Evolutionary conservation across 1,140 invertebrate species (phyloP).

Genomic region (Nasonia vitripennis): DNA sequence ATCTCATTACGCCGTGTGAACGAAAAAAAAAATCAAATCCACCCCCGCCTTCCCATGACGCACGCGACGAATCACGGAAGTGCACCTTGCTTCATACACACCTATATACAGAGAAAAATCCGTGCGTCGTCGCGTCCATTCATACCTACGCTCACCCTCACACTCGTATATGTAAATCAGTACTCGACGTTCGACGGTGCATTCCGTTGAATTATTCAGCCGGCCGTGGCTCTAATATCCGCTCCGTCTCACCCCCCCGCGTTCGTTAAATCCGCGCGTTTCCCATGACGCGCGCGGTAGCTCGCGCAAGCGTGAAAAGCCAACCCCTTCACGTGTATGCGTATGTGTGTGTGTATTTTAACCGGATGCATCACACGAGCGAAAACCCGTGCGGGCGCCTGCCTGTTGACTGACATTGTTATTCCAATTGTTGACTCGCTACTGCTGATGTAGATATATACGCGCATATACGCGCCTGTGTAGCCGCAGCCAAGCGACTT

Average conservation of each 20-base stretch:
- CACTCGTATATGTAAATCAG: conserved; percentile 59
- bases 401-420: conserved; percentile 16
- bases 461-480: no score
- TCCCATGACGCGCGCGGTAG: conserved; percentile 55
- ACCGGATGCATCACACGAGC: background rate
- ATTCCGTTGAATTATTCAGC: conserved; percentile 62
- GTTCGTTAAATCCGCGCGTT: conserved; percentile 46
- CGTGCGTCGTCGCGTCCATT: background rate
- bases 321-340: background rate
- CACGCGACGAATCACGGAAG: background rate
- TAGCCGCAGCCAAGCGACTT: no score
- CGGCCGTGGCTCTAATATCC: conserved; percentile 60
- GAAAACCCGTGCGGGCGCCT: background rate
- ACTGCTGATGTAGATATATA: no score
- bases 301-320: conserved; percentile 4
- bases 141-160: conserved; percentile 1
- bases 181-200: conserved; percentile 19
- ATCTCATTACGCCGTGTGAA: background rate
- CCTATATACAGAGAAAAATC: background rate
- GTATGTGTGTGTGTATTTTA: background rate
- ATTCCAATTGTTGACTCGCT: conserved; percentile 21
- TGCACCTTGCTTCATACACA: background rate
- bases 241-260: conserved; percentile 11
- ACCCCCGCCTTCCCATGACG: conserved; percentile 2
- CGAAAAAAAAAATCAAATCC: background rate